These are phyloP conservation scores for Drosophila formosana DNA, from an alignment of 2,888 invertebrate species.

Conservation along the genomic window DNA sequence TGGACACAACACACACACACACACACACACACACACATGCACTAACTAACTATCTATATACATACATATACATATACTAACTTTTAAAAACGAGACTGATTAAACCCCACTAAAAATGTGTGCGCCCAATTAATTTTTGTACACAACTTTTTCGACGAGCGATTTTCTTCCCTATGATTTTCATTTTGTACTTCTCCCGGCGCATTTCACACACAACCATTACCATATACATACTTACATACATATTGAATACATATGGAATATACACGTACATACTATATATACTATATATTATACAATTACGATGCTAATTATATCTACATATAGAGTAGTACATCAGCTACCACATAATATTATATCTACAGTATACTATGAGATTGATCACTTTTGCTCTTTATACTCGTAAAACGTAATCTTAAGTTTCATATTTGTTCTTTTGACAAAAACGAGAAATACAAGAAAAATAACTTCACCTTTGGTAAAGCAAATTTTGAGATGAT, in stretches of 20 bases:
- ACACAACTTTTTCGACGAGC: constrained; percentile 9
- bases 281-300: constrained; percentile 20
- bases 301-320: constrained; percentile 16
- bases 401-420: constrained; percentile 18
- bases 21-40: constrained; percentile 3
- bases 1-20: constrained; percentile 2
- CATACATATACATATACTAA: constrained; percentile 12
- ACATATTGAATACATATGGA: constrained; percentile 12
- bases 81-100: constrained; percentile 47
- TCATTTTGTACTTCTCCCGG: constrained; percentile 3
- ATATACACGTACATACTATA: constrained; percentile 16
- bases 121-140: constrained; percentile 18
- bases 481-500: constrained; percentile 19
- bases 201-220: constrained; percentile 10
- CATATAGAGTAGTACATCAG: constrained; percentile 6
- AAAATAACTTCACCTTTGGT: constrained; percentile 14
- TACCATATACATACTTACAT: constrained; percentile 16
- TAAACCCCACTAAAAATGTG: constrained; percentile 15
- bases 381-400: constrained; percentile 26
- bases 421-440: constrained; percentile 44
- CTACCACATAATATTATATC: constrained; percentile 10
- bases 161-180: constrained; percentile 25
- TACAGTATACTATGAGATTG: constrained; percentile 25
- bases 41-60: constrained; percentile 10
- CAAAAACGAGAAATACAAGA: constrained; percentile 21